Conservation (phyloP, 1,140 invertebrate genomes). For the Scylla paramamosain region DNA sequence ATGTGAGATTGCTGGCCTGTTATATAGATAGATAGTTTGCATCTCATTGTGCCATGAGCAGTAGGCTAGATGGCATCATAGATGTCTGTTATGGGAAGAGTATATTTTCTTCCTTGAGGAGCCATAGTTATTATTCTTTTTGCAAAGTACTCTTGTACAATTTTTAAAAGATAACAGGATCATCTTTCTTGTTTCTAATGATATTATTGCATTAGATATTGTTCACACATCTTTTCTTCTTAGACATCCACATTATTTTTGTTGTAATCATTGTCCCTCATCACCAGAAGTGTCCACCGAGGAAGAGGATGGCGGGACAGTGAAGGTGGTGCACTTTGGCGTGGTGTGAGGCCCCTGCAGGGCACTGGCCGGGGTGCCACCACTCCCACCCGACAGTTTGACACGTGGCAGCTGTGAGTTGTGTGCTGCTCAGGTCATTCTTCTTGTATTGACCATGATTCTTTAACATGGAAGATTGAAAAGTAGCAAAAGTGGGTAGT, state of each 20-base stretch:
- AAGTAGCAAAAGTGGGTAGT: not conserved
- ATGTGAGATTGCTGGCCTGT: too few relatives aligned
- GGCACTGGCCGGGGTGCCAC: not conserved
- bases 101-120: too few relatives aligned
- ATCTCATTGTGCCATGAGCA: too few relatives aligned
- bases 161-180: too few relatives aligned
- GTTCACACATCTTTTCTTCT: too few relatives aligned
- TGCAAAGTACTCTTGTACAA: too few relatives aligned
- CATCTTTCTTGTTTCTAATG: not conserved
- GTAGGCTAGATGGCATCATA: too few relatives aligned
- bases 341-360: constrained; percentile 71
- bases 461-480: not conserved
- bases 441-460: not conserved
- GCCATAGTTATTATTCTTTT: too few relatives aligned
- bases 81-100: too few relatives aligned
- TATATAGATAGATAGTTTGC: constrained; percentile 34
- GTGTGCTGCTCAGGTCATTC: not conserved
- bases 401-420: not conserved
- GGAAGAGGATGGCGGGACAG: constrained; percentile 76
- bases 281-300: constrained; percentile 75
- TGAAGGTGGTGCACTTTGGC: constrained; percentile 78
- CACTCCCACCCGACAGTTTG: not conserved
- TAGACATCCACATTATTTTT: not conserved
- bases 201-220: too few relatives aligned
- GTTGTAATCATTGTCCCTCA: not conserved